Base-by-base conservation (phyloP, 1,140 invertebrate genomes). In the Polypedilum vanderplanki region DNA sequence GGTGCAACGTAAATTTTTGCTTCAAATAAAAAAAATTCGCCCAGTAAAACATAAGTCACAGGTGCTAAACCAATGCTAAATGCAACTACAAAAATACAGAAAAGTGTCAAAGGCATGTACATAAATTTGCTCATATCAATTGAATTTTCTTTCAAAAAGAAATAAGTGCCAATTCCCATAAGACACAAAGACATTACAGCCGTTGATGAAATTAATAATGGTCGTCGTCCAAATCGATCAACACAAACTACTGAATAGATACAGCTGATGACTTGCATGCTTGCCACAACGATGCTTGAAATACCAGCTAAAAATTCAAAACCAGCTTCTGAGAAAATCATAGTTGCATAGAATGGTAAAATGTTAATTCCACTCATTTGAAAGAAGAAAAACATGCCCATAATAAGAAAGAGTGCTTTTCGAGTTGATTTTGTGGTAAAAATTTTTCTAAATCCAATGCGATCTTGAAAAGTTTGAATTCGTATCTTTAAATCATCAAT, bases 211-310 rank as follows among this genome's bases (percentile, higher is more conserved):
- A 89, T 83, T 17, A 95, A 84, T 3, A 94, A 82, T 1, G 90
- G 80, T 76, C 89, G 87, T 7, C 93, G 84, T 4, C 90, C 92
- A 1, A 87, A 79, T 79, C 82, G 88, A 79, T 88, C 88, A 75
- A 95, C 89, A 70, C 93, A 78, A 18, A 18, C 65, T 0, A 88
- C 83, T 10, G 90, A 87, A 0, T 88, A 80, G 15, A 87, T 80
- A 15, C 90, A 93, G 9, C 88, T 87, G 0, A 88, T 57, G 8
- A 95, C 87, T 81, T 93, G 90, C 20, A 93, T 88, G 20, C 83
- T 80, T 0, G 90, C 93, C 18, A 95, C 86, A 74, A 94, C 85
- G 64, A 95, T 90, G 0, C 92, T 87, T 1, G 85, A 85, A 0
- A 85, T 79, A 78, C 85, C 84, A 0, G 88, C 80, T 65, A 87